phyloP scores from a whole-genome alignment of 2,888 invertebrate genomes.

The Margaritifera margaritifera region DNA sequence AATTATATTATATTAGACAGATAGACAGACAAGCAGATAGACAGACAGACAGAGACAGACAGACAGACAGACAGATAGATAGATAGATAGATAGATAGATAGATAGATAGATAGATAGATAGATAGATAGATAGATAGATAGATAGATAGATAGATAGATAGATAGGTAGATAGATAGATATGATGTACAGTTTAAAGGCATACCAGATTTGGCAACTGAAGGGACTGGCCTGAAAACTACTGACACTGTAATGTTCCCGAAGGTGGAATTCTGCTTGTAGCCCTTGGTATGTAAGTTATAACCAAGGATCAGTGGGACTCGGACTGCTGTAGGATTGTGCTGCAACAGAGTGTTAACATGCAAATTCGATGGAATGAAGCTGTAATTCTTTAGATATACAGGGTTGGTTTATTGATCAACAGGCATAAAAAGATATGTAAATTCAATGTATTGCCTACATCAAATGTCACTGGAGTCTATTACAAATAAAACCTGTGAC shows the following conservation, averaged over 20 bases:
- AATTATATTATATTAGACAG: no score
- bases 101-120: no score
- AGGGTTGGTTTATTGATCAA: no score
- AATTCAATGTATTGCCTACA: no score
- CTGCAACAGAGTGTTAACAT: conserved; percentile 32
- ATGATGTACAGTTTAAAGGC: conserved; percentile 3
- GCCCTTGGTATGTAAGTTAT: conserved; percentile 64
- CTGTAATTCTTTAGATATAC: no score
- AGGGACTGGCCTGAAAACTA: conserved; percentile 75
- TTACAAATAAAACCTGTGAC: no score
- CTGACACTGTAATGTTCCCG: conserved; percentile 74
- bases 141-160: no score
- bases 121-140: no score
- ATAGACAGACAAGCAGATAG: background rate
- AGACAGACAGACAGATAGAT: background rate
- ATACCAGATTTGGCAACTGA: conserved; percentile 68
- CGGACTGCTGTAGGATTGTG: conserved; percentile 55
- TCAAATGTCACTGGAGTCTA: no score
- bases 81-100: background rate
- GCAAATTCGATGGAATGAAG: no score
- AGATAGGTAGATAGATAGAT: background rate
- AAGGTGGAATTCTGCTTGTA: conserved; percentile 55
- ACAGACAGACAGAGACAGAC: no score
- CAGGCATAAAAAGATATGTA: no score
- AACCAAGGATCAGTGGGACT: conserved; percentile 63